These are phyloP conservation scores for Chaetoderma sp. DNA, from an alignment of 2,888 invertebrate genomes.

Conservation along the genomic window DNA sequence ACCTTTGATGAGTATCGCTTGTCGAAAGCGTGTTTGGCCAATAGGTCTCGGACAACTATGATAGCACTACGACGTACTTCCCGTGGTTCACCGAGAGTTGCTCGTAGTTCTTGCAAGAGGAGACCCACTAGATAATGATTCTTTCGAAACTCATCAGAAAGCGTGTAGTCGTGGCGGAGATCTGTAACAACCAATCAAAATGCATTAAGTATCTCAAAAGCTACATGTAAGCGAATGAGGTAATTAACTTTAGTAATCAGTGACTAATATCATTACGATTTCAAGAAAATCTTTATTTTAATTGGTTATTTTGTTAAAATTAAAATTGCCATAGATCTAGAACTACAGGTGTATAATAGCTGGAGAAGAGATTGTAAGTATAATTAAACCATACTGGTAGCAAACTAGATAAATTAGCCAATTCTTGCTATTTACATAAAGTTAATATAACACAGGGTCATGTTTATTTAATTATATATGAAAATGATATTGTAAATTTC, in stretches of 20 bases:
- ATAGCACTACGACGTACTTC: constrained; percentile 86
- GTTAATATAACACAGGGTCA: neutral
- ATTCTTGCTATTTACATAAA: no score
- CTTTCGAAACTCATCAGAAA: constrained; percentile 86
- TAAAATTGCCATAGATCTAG: no score
- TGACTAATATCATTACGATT: no score
- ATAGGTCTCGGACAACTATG: constrained; percentile 82
- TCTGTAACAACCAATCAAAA: constrained; percentile 45
- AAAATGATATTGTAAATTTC: no score
- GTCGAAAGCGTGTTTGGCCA: constrained; percentile 95
- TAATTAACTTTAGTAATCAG: no score
- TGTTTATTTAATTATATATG: no score
- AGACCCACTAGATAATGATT: constrained; percentile 92
- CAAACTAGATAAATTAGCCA: no score
- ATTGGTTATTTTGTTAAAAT: no score
- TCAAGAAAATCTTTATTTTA: no score
- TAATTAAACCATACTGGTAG: no score
- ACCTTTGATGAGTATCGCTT: constrained; percentile 87
- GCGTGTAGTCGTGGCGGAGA: constrained; percentile 69
- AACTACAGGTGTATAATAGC: no score
- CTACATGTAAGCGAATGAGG: neutral
- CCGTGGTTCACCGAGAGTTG: constrained; percentile 86
- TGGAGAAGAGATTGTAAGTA: no score
- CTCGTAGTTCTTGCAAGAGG: constrained; percentile 87
- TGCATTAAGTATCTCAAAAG: neutral